Percentiles rank a stretch among this genome's conserved stretches.
phyloP scores from a whole-genome alignment of 92 coral and sea anemone species.

The Isaurus tuberculatus region DNA sequence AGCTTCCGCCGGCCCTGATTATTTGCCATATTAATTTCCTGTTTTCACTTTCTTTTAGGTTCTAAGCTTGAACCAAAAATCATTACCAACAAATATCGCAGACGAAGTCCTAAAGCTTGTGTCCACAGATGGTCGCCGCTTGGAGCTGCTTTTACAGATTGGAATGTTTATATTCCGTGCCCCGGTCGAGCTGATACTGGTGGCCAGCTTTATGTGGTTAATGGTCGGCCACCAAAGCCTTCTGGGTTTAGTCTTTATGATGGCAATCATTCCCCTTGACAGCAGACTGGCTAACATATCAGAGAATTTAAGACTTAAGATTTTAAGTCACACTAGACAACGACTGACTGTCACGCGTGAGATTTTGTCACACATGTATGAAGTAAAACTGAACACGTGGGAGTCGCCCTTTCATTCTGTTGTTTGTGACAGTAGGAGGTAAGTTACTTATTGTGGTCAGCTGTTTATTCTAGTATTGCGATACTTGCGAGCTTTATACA shows the following conservation, averaged over 20 bases:
- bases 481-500: neutral
- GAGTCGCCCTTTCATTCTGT: conserved; percentile 24
- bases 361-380: conserved; percentile 36
- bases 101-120: neutral
- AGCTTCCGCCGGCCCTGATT: too few relatives aligned
- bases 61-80: conserved; percentile 34
- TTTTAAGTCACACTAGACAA: conserved; percentile 18
- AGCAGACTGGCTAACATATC: conserved; percentile 46
- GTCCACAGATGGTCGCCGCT: conserved; percentile 20
- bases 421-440: conserved; percentile 29
- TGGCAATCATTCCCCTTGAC: conserved; percentile 41
- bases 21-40: too few relatives aligned
- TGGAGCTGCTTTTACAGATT: conserved; percentile 23
- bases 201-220: conserved; percentile 34
- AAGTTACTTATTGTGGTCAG: neutral
- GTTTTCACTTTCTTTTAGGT: conserved; percentile 8
- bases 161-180: conserved; percentile 15
- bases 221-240: conserved; percentile 37
- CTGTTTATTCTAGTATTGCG: neutral
- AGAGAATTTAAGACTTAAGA: conserved; percentile 31
- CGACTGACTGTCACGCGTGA: conserved; percentile 38
- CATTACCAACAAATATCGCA: conserved; percentile 12
- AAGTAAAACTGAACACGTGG: conserved; percentile 35
- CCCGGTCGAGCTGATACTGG: conserved; percentile 25
- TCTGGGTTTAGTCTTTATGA: conserved; percentile 37